Conservation (phyloP, 1,140 invertebrate genomes). For the Trichogramma pretiosum region DNA sequence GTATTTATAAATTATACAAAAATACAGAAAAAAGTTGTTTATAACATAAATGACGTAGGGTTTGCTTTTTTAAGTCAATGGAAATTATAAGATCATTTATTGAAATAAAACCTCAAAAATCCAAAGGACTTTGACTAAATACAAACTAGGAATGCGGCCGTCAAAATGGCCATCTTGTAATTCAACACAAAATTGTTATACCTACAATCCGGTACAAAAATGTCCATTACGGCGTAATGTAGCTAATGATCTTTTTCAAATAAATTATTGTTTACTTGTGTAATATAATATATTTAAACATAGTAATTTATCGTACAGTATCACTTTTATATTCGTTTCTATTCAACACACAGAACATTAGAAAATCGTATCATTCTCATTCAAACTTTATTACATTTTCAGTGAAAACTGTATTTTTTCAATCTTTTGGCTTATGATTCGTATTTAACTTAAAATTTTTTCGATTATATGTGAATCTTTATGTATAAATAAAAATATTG, state of each 20-base stretch:
- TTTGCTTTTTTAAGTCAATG: no score
- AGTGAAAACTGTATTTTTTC: background rate
- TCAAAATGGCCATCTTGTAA: constrained; percentile 9
- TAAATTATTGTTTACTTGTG: background rate
- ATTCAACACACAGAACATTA: background rate
- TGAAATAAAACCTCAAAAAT: constrained; percentile 11
- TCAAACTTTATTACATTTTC: background rate
- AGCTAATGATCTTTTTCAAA: background rate
- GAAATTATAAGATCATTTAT: background rate
- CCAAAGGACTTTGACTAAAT: constrained; percentile 18
- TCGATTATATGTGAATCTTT: no score
- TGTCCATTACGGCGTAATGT: background rate
- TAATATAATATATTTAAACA: constrained; percentile 4
- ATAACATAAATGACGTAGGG: no score
- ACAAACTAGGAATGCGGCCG: constrained; percentile 13
- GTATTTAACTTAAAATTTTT: no score
- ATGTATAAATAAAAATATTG: no score
- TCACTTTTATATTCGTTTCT: no score
- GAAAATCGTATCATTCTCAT: background rate
- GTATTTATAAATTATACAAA: no score
- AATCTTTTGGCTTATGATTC: no score
- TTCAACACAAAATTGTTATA: background rate
- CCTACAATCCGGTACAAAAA: background rate
- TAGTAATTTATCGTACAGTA: constrained; percentile 17
- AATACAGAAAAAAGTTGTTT: no score